Evolutionary conservation across 2,113 vertebrate genomes (phyloP).

Genomic region (Bos taurus): DNA sequence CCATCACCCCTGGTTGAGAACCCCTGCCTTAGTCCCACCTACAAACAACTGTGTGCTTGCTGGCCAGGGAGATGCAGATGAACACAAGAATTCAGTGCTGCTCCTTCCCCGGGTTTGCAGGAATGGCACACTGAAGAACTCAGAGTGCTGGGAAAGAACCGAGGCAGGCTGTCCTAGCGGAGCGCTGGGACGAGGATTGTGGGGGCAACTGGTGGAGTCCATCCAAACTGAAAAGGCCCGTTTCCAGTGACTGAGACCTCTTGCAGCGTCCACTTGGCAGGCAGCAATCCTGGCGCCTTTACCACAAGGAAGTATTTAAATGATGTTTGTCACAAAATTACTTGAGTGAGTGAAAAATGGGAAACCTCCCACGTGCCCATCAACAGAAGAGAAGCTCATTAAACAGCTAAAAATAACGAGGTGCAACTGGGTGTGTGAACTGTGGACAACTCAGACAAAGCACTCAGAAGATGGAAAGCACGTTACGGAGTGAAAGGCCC

Average conservation of each 20-base stretch:
- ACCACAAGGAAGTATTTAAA: background rate
- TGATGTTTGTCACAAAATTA: background rate
- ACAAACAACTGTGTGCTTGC: background rate
- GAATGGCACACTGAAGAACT: background rate
- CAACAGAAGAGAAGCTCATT: background rate
- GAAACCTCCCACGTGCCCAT: background rate
- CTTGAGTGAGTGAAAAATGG: background rate
- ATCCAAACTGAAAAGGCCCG: background rate
- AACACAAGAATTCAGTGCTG: background rate
- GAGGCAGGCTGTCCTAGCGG: background rate
- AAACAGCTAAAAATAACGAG: background rate
- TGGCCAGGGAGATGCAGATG: background rate
- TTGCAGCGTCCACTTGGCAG: background rate
- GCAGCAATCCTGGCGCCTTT: background rate
- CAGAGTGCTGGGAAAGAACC: background rate
- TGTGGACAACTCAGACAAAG: accelerated
- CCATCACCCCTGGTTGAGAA: background rate
- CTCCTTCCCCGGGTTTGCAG: background rate
- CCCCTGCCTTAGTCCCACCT: background rate
- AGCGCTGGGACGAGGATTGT: accelerated
- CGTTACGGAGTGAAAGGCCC: background rate
- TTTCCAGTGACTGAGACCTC: background rate
- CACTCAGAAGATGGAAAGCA: background rate
- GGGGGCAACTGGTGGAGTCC: background rate
- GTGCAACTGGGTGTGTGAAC: background rate